Conservation (phyloP, 2,113 vertebrate species). For the Progne subis region DNA sequence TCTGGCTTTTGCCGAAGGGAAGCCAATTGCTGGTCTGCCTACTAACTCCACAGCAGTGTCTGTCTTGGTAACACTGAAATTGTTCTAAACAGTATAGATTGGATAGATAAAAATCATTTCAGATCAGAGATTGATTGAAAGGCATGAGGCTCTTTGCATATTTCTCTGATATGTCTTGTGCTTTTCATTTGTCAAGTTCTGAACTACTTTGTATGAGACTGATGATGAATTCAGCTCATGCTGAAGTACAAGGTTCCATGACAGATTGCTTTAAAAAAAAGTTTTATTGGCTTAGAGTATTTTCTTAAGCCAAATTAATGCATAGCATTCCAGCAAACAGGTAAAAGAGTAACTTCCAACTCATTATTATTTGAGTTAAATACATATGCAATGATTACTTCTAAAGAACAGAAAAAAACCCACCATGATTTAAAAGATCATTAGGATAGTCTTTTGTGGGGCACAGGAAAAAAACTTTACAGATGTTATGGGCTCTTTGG, state of each 20-base stretch:
- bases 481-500: constrained; percentile 33
- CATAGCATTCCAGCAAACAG: neutral
- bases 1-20: neutral
- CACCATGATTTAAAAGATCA: neutral
- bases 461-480: constrained; percentile 40
- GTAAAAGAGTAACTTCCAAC: neutral
- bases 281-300: neutral
- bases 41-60: neutral
- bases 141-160: neutral
- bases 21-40: neutral
- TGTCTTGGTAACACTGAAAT: neutral
- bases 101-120: neutral
- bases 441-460: constrained; percentile 27
- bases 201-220: neutral
- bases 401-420: neutral
- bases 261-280: neutral
- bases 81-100: neutral
- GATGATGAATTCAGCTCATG: neutral
- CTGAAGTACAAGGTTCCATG: neutral
- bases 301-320: neutral
- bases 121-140: neutral
- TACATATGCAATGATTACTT: neutral
- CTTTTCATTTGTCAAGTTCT: constrained; percentile 13
- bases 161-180: neutral
- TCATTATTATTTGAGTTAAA: neutral